Base-by-base conservation (phyloP, 2,113 vertebrate species). In the Gallinago jamesoni region DNA sequence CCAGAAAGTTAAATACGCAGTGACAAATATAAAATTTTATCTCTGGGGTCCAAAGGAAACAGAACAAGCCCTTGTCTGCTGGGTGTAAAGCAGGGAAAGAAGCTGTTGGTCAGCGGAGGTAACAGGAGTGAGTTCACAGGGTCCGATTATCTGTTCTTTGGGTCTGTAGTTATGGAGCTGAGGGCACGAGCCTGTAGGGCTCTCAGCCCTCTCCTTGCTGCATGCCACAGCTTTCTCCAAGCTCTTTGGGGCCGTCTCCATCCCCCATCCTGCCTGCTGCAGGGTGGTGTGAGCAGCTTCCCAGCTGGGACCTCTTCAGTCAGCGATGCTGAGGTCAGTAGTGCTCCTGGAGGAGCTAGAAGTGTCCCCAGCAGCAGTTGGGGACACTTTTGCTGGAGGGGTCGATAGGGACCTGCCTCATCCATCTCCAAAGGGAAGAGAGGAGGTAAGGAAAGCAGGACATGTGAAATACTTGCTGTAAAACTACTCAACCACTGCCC, bases 341-440 rank as follows among this genome's bases (percentile, higher is more conserved):
- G 9, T 33, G n/a, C 33, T 85, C 20, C 62, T 60, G 41, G 48
- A 72, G 53, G 41, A 85, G 53, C 57, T 57, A 62, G 12, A 47
- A 60, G 10, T 12, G 19, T 24, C 39, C 0, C 0, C 0, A 0
- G 47, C 24, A 83, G 67, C 57, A 28, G 9, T 27, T 27, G 2
- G 31, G 56, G 66, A 52, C 9, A 8, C 31, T 63, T 59, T 4
- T 82, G 20, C 70, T 75, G 56, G 52, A 50, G 45, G 17, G 48
- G 14, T 55, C 7, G 1, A 31, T 30, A 53, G 78, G 31, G 41
- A 62, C 13, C 43, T 68, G 59, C 59, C 39, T 73, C 5, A 0
- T 81, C 31, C 12, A 17, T 55, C 64, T 74, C 64, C 57, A 62
- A 8, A 82, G 68, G 28, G 56, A 43, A 87, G 55, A 43, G 43